Evolutionary conservation across 2,797 vertebrate genomes (phyloP), one percentile per base, ranked within the genome.

Genomic region (Dendrocincla fuliginosa): DNA sequence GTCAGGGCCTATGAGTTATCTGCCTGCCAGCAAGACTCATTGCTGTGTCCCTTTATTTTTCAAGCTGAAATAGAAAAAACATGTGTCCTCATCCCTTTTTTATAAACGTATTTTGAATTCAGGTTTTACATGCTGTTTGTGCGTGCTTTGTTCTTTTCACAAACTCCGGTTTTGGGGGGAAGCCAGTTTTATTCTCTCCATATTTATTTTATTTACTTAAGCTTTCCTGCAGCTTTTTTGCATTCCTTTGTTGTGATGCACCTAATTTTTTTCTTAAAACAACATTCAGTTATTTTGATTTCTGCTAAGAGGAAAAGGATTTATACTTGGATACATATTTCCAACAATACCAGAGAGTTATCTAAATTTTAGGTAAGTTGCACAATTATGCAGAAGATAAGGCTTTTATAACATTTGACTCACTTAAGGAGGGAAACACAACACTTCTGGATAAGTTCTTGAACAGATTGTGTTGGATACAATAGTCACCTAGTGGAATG

Each of bases 1-100:
- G 98, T 98, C 98, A 98, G 98, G 98, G 98, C 98, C 98, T 98
- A 93, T 76, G 96, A 92, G 97, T 98, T 98, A 97, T 97, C 98
- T 97, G 96, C 94, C 97, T 97, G 97, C 98, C 96, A 98, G 96
- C 75, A 80, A 97, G 96, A 89, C 96, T 97, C 93, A 93, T 91
- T 96, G 93, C 96, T 95, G 69, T 89, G 86, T 87, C 81, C 87
- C 93, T 98, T 97, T 96, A 97, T 97, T 98, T 98, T 97, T 96
- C 86, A 95, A 96, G 83, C 74, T 84, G 90, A 98, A 98, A 97
- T 82, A 95, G 87, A 84, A 79, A 96, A 90, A 91, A 87, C 88
- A 84, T 92, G 55, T 95, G 92, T 96, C 89, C 95, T 96, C 86
- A 42, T 91, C 84, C 87, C 73, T 91, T 95, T 80, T 92, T 92